Evolutionary conservation across 2,113 vertebrate genomes (phyloP).

Genomic region (Plecotus auritus): DNA sequence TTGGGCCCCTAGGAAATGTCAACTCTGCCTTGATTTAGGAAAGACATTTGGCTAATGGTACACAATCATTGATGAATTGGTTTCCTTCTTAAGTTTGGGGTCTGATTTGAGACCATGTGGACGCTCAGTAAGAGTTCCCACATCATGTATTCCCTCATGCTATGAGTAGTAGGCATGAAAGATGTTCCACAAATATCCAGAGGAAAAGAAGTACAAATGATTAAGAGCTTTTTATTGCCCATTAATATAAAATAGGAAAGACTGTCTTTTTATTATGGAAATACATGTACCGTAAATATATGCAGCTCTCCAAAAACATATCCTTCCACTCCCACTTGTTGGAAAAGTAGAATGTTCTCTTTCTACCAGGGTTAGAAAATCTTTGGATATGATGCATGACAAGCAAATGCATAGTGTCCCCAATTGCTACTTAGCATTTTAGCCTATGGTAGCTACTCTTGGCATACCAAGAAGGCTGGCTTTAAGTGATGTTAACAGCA

Average conservation of each 20-base stretch:
- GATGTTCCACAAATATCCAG: background rate
- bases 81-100: constrained; percentile 27
- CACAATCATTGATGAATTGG: constrained; percentile 13
- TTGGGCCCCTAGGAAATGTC: background rate
- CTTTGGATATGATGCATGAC: constrained; percentile 24
- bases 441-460: constrained; percentile 45
- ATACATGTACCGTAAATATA: background rate
- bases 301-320: background rate
- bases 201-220: constrained; percentile 21
- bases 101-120: constrained; percentile 19
- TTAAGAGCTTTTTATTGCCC: background rate
- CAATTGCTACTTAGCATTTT: constrained; percentile 35
- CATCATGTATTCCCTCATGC: background rate
- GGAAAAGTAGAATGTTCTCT: background rate
- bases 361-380: background rate
- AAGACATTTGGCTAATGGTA: constrained; percentile 1
- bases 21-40: constrained; percentile 1
- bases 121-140: background rate
- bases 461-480: constrained; percentile 37
- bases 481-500: constrained; percentile 44
- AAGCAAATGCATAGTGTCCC: constrained; percentile 23
- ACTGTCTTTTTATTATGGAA: constrained; percentile 8
- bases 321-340: background rate
- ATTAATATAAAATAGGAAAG: constrained; percentile 29
- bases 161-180: background rate